Evolutionary conservation across 2,888 invertebrate species (phyloP).

Genomic region (Drosophila bunnanda): DNA sequence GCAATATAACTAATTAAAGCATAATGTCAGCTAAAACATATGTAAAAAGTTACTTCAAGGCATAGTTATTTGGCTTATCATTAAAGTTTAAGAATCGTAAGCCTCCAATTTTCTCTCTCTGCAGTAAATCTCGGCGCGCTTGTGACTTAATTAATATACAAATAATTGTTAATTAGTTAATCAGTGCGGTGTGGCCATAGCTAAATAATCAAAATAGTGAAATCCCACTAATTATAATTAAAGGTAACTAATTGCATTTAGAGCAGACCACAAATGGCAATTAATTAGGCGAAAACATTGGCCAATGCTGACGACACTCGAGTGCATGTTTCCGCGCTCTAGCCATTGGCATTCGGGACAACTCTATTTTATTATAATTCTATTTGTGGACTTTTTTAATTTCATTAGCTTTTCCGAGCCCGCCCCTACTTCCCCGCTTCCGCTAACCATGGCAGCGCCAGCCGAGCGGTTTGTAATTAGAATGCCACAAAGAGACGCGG

Average conservation of each 20-base stretch:
- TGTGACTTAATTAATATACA: constrained; percentile 27
- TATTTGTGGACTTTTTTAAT: constrained; percentile 76
- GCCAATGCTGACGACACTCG: constrained; percentile 32
- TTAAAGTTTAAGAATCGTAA: not conserved
- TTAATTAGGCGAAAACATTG: constrained; percentile 62
- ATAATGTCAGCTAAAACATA: not conserved
- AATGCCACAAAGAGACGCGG: constrained; percentile 74
- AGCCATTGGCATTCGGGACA: constrained; percentile 5
- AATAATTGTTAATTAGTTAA: constrained; percentile 60
- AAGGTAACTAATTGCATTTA: constrained; percentile 65
- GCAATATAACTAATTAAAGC: not conserved
- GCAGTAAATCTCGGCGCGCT: not conserved
- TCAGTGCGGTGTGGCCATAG: constrained; percentile 49
- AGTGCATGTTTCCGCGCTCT: not conserved
- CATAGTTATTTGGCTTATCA: not conserved
- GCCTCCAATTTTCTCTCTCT: not conserved
- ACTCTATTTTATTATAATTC: constrained; percentile 78
- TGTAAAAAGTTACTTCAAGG: not conserved
- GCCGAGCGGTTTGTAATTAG: constrained; percentile 68
- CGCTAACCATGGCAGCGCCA: constrained; percentile 3
- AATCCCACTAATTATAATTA: constrained; percentile 74
- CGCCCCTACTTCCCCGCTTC: not conserved
- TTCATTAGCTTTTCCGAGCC: constrained; percentile 60
- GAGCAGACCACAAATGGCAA: constrained; percentile 60
- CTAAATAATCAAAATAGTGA: constrained; percentile 52